Evolutionary conservation across 1,140 invertebrate species (phyloP).

Genomic region (Aethina tumida): DNA sequence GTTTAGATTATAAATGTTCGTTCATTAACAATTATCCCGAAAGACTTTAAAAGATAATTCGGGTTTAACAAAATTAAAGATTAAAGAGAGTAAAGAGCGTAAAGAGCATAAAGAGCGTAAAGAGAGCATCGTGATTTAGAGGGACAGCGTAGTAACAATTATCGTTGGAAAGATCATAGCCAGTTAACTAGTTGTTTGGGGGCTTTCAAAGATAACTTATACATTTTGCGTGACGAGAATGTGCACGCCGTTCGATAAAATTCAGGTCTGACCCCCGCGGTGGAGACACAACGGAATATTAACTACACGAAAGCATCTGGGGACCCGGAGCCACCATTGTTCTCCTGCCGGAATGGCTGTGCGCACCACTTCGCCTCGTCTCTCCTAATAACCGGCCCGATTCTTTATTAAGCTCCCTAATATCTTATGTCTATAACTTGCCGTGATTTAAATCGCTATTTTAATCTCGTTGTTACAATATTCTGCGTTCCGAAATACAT

Average conservation of each 20-base stretch:
- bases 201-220: constrained; percentile 9
- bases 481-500: too few species aligned
- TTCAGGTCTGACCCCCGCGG: constrained; percentile 8
- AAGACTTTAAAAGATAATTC: too few species aligned
- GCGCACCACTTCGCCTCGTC: background rate
- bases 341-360: background rate
- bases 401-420: background rate
- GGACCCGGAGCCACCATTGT: constrained; percentile 6
- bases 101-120: too few species aligned
- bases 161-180: background rate
- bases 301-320: constrained; percentile 9
- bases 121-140: too few species aligned
- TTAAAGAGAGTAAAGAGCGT: too few species aligned
- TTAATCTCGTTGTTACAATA: too few species aligned
- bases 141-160: too few species aligned
- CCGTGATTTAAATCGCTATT: too few species aligned
- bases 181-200: constrained; percentile 1
- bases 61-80: too few species aligned
- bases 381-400: constrained; percentile 4
- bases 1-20: too few species aligned
- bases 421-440: constrained; percentile 1
- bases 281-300: constrained; percentile 8
- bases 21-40: too few species aligned
- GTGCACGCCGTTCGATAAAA: constrained; percentile 11
- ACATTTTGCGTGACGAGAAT: constrained; percentile 10